A percentile compares a stretch with the other conserved stretches of the same genome.
phyloP scores from a whole-genome alignment of 2,797 vertebrate genomes.

The Myiothlypis coronata region DNA sequence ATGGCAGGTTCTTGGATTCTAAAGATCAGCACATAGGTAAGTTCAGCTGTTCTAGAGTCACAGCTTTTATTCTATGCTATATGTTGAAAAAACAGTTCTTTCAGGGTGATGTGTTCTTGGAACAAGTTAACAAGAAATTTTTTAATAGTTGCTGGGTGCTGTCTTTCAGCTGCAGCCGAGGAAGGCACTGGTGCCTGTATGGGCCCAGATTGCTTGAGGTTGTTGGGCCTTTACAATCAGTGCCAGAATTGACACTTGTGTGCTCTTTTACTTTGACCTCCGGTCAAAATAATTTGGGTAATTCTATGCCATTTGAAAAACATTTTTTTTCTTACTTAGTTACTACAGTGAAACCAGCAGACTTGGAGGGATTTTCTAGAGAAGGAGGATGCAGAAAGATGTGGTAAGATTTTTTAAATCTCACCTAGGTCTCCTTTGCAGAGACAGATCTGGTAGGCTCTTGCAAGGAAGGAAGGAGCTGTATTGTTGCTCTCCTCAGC shows the following conservation, averaged over 20 bases:
- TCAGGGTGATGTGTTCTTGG: background rate
- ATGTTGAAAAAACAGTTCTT: background rate
- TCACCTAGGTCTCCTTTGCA: background rate
- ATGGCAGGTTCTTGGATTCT: background rate
- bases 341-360: background rate
- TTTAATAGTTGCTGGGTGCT: background rate
- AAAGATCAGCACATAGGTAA: background rate
- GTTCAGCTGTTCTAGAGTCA: background rate
- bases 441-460: background rate
- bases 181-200: background rate
- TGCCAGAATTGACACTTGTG: background rate
- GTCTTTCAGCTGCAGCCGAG: background rate
- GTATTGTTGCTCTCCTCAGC: background rate
- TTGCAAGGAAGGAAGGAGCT: background rate
- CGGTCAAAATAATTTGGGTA: background rate
- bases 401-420: background rate
- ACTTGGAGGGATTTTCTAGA: background rate
- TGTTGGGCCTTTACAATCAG: background rate
- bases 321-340: background rate
- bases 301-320: background rate
- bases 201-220: fast-evolving
- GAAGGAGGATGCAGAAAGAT: background rate
- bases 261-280: background rate
- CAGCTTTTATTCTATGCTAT: background rate
- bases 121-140: background rate